These are phyloP conservation scores for Scaptomyza montana DNA, from an alignment of 1,140 invertebrate genomes.

Conservation along the genomic window DNA sequence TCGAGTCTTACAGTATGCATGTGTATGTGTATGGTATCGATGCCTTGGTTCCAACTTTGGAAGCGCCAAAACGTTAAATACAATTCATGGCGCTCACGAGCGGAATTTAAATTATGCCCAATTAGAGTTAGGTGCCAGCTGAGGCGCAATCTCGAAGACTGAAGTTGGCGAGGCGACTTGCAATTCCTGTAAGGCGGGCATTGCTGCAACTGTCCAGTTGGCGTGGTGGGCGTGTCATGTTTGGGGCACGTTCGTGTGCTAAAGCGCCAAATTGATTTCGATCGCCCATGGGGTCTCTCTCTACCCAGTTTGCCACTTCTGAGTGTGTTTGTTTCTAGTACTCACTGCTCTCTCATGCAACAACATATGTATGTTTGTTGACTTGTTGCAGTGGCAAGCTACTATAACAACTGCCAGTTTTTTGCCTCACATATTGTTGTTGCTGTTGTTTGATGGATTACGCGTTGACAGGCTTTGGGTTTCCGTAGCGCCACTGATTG, in stretches of 20 bases:
- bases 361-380: constrained; percentile 31
- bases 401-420: constrained; percentile 42
- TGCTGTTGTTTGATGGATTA: constrained; percentile 70
- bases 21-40: constrained; percentile 27
- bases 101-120: constrained; percentile 82
- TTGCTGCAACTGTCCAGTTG: constrained; percentile 28
- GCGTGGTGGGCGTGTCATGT: constrained; percentile 69
- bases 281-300: constrained; percentile 68
- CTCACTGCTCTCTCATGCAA: constrained; percentile 16
- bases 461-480: constrained; percentile 74
- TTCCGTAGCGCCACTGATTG: constrained; percentile 73
- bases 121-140: constrained; percentile 78
- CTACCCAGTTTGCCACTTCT: background rate
- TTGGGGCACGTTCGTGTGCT: constrained; percentile 73
- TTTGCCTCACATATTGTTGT: constrained; percentile 54
- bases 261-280: constrained; percentile 82
- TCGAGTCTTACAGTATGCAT: constrained; percentile 18
- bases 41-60: constrained; percentile 60
- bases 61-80: constrained; percentile 82
- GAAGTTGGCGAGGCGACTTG: constrained; percentile 15
- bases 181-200: constrained; percentile 67
- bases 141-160: constrained; percentile 36
- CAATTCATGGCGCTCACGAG: constrained; percentile 81
- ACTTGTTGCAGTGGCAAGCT: constrained; percentile 23
- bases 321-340: constrained; percentile 46